Percentiles rank a stretch among this genome's conserved stretches.
Conservation (phyloP, 92 coral and sea anemone genomes). For the Galaxea fascicularis region DNA sequence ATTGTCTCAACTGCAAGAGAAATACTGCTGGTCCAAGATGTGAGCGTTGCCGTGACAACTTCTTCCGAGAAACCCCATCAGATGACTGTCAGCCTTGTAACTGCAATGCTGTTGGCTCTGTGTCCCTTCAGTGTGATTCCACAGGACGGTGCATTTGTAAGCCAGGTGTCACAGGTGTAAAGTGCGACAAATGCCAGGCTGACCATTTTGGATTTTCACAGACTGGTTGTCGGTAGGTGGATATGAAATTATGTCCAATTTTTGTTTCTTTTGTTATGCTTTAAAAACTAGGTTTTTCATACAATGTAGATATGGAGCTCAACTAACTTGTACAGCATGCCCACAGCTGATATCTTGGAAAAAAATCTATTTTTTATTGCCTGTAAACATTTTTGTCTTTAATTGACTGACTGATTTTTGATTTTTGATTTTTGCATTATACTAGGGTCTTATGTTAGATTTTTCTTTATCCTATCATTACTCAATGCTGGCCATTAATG, state of each 20-base stretch:
- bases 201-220: slow-evolving; percentile 93
- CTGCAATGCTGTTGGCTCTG: slow-evolving; percentile 93
- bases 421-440: too few relatives aligned
- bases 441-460: too few relatives aligned
- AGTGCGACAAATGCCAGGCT: slow-evolving; percentile 89
- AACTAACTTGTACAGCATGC: too few relatives aligned
- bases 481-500: too few relatives aligned
- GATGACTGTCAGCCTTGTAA: slow-evolving; percentile 88
- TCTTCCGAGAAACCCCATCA: slow-evolving; percentile 70
- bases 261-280: too few relatives aligned
- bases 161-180: slow-evolving; percentile 94
- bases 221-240: slow-evolving; percentile 91
- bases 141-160: slow-evolving; percentile 92
- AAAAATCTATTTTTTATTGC: too few relatives aligned
- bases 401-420: too few relatives aligned
- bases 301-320: too few relatives aligned
- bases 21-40: slow-evolving; percentile 97
- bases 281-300: too few relatives aligned
- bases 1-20: slow-evolving; percentile 83
- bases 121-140: slow-evolving; percentile 80
- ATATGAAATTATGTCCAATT: background rate
- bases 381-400: too few relatives aligned
- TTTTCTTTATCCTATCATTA: too few relatives aligned
- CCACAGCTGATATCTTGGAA: too few relatives aligned
- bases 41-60: slow-evolving; percentile 89